These are phyloP conservation scores for Sebastes diploproa DNA, from an alignment of 2,797 vertebrate species.

Conservation along the genomic window DNA sequence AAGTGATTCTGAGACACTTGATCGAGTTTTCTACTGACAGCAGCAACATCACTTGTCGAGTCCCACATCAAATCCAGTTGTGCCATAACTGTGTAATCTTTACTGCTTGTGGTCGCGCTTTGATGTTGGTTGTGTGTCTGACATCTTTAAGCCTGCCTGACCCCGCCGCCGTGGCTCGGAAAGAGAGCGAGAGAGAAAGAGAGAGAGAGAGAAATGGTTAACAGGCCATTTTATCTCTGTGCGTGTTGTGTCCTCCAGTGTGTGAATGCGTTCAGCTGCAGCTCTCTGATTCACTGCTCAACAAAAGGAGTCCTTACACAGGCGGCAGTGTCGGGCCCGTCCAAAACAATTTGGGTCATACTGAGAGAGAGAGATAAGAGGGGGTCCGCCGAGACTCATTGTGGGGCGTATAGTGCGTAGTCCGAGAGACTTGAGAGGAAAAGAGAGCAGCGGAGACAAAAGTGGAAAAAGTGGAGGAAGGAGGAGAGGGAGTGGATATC, in stretches of 20 bases:
- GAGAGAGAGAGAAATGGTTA: constrained; percentile 7
- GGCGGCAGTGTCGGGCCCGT: constrained; percentile 25
- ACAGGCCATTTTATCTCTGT: constrained; percentile 18
- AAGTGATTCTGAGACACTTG: neutral
- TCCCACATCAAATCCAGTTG: constrained; percentile 10
- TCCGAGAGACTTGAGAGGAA: constrained; percentile 23
- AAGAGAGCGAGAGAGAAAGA: neutral
- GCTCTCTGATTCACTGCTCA: constrained; percentile 37
- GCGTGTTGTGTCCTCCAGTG: constrained; percentile 1
- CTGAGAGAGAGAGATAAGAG: constrained; percentile 27
- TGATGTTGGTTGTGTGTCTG: constrained; percentile 15
- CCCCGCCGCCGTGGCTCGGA: neutral
- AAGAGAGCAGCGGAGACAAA: constrained; percentile 16
- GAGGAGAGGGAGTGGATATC: constrained; percentile 1
- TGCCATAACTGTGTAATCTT: constrained; percentile 15
- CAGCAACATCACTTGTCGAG: constrained; percentile 1
- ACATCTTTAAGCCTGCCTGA: constrained; percentile 29
- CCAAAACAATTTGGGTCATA: constrained; percentile 48
- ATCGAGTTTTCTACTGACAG: neutral
- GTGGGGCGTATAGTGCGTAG: constrained; percentile 3
- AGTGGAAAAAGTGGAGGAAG: constrained; percentile 7
- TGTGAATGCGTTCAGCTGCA: constrained; percentile 39
- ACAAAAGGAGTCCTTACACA: constrained; percentile 19
- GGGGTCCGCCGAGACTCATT: constrained; percentile 26
- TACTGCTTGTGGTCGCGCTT: constrained; percentile 1